Evolutionary conservation across 2,797 vertebrate species (phyloP).

Genomic region (Chromis chromis): DNA sequence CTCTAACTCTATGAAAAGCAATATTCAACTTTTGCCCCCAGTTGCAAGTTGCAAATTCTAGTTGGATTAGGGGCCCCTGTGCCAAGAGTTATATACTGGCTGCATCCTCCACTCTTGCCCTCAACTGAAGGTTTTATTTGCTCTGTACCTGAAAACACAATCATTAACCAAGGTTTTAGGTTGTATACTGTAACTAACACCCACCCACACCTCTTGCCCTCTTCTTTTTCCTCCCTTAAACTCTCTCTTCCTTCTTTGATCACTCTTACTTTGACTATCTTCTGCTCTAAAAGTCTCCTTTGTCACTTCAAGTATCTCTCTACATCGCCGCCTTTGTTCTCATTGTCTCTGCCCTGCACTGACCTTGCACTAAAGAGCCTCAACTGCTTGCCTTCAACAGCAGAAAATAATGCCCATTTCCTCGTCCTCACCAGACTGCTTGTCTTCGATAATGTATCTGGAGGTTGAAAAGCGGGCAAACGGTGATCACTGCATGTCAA

Average conservation of each 20-base stretch:
- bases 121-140: background rate
- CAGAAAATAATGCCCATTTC: background rate
- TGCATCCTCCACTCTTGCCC: background rate
- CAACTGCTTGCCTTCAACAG: background rate
- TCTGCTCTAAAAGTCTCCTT: constrained; percentile 18
- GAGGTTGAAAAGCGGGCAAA: constrained; percentile 3
- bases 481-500: background rate
- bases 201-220: constrained; percentile 17
- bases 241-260: constrained; percentile 21
- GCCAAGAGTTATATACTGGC: constrained; percentile 14
- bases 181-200: constrained; percentile 7
- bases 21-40: background rate
- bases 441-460: background rate
- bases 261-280: background rate
- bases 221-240: constrained; percentile 34
- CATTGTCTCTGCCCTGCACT: constrained; percentile 15
- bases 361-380: background rate
- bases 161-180: constrained; percentile 17
- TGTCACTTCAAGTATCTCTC: constrained; percentile 14
- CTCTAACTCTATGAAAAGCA: no score
- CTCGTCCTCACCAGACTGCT: background rate
- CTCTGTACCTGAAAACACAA: constrained; percentile 13
- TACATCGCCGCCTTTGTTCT: constrained; percentile 14
- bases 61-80: constrained; percentile 5
- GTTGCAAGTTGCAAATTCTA: background rate